Evolutionary conservation across 2,888 invertebrate species (phyloP), one percentile per base, ranked within the genome.

Genomic region (Caenorhabditis zanzibari): DNA sequence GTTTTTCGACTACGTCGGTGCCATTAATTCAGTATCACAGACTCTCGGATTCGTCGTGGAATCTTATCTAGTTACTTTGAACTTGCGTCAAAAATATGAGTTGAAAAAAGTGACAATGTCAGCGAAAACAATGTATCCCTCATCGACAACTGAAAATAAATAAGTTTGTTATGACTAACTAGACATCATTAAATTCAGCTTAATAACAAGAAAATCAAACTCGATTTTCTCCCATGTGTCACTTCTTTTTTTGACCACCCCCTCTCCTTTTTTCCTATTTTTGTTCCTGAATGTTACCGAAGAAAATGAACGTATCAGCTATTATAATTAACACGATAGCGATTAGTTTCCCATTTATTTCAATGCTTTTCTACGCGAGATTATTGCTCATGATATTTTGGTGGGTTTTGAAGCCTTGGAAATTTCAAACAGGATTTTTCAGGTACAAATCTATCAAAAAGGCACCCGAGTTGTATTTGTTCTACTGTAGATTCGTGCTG

Each of bases 31-130:
- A 35, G 32, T 35, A 1, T 41, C 44, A 5, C 61, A 61, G 16
- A 61, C 61, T 4, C 22, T 61, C 9, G 61, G 61, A 26, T 61
- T 61, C 16, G 41, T 61, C 1, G 61, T 61, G 22, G 41, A 61
- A 7, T 41, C 61, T 16, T 41, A 16, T 41, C n/a, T 61, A 14
- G 41, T 41, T 7, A 61, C 61, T 22, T 0, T 61, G 3, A 61
- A 61, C 22, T 41, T 61, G 32, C 22, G 19, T 5, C 41, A 41
- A 24, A 61, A 61, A 24, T 61, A 41, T 24, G 22, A 44, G 22
- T 4, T 54, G 24, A 54, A 24, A 14, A 54, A 54, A 26, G 26
- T 26, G 1, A 26, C 54, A 12, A 24, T 26, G 24, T 54, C 54
- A 12, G 54, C 24, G 4, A 54, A 54, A 26, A 26, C 26, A 14